phyloP scores from a whole-genome alignment of 2,888 invertebrate species.

The Parnassius orleans region DNA sequence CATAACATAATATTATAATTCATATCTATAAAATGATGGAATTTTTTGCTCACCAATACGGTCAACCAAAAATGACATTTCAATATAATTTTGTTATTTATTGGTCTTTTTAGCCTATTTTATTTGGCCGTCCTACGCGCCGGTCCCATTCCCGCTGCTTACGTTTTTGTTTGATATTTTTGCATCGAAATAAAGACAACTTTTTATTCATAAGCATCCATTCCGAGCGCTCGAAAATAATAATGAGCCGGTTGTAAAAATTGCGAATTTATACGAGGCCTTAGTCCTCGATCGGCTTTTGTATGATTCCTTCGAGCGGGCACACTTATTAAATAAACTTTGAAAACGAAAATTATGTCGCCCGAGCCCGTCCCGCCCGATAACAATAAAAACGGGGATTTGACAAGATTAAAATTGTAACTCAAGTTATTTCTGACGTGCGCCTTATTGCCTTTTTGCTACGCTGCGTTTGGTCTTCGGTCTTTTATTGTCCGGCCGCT shows the following conservation, averaged over 20 bases:
- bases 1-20: too few relatives aligned
- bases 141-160: conserved; percentile 38
- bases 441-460: conserved; percentile 63
- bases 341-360: conserved; percentile 73
- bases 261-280: conserved; percentile 69
- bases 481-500: conserved; percentile 38
- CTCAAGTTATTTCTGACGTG: conserved; percentile 76
- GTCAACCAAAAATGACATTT: conserved; percentile 7
- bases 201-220: conserved; percentile 73
- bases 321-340: conserved; percentile 76
- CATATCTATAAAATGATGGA: too few relatives aligned
- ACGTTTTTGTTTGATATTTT: conserved; percentile 65
- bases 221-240: conserved; percentile 69
- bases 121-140: conserved; percentile 37
- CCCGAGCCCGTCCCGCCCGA: conserved; percentile 53
- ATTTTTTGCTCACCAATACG: too few relatives aligned
- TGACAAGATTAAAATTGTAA: conserved; percentile 80
- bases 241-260: conserved; percentile 76
- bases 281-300: conserved; percentile 52
- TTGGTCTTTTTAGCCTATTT: conserved; percentile 46
- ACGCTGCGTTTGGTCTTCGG: conserved; percentile 34
- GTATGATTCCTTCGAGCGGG: conserved; percentile 59
- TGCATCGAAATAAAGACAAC: conserved; percentile 70
- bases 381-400: conserved; percentile 77
- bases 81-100: conserved; percentile 23